Evolutionary conservation across 2,888 invertebrate species (phyloP).

Genomic region (Eumerus sabulonum): DNA sequence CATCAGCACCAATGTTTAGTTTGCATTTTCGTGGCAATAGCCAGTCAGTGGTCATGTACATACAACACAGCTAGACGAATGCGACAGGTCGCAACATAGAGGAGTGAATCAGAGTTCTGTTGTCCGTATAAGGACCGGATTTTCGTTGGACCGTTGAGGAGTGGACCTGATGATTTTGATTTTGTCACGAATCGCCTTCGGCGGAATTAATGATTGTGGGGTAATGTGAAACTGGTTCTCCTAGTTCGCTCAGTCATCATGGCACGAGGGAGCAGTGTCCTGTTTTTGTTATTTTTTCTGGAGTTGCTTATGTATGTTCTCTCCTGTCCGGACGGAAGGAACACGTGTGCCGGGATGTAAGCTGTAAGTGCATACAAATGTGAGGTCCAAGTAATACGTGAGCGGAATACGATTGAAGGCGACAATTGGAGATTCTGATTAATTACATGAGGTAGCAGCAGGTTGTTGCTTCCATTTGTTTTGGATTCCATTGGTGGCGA

Average conservation of each 20-base stretch:
- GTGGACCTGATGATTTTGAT: constrained; percentile 53
- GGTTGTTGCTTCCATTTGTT: not conserved
- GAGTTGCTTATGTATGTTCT: too few relatives aligned
- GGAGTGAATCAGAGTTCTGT: not conserved
- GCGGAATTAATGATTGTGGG: constrained; percentile 41
- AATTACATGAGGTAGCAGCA: constrained; percentile 37
- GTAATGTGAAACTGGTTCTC: constrained; percentile 39
- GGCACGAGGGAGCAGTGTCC: too few relatives aligned
- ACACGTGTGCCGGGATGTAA: too few relatives aligned
- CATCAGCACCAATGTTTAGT: constrained; percentile 17
- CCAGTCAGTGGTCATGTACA: too few relatives aligned
- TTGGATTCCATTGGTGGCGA: too few relatives aligned
- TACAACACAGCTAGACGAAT: too few relatives aligned
- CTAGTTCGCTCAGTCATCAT: too few relatives aligned
- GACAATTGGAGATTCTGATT: constrained; percentile 54
- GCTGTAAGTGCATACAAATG: not conserved
- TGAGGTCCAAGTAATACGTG: constrained; percentile 10
- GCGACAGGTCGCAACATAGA: too few relatives aligned
- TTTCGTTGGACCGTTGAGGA: constrained; percentile 17
- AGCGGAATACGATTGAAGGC: constrained; percentile 28
- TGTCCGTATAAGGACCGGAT: constrained; percentile 45
- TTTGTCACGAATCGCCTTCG: constrained; percentile 62
- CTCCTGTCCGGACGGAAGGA: too few relatives aligned
- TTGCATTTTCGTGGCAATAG: constrained; percentile 2
- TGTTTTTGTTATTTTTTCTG: too few relatives aligned